Conservation (phyloP, 2,797 vertebrate genomes). For the Coregonus suidteri region DNA sequence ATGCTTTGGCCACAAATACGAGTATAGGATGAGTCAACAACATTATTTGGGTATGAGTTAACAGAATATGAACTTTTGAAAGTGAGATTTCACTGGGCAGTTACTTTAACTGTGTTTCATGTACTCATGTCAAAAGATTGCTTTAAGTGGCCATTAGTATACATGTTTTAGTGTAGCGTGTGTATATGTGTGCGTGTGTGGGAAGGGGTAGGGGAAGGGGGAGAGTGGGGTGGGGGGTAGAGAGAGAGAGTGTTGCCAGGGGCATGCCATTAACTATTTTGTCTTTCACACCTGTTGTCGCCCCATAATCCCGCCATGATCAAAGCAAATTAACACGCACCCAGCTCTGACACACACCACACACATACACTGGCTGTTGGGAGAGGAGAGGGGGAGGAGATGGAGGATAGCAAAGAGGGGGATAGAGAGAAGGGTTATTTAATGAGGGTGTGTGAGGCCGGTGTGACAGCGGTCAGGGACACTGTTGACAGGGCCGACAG, state of each 20-base stretch:
- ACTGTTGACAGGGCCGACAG: neutral
- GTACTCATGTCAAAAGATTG: neutral
- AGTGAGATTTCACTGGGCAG: no score
- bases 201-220: no score
- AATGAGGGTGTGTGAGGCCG: neutral
- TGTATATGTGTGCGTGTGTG: constrained; percentile 6
- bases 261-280: neutral
- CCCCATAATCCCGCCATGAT: neutral
- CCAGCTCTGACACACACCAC: neutral
- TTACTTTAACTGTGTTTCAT: neutral
- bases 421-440: neutral
- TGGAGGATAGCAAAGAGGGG: neutral
- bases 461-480: neutral
- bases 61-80: no score
- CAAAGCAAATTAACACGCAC: neutral
- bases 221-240: neutral
- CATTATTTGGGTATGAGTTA: no score
- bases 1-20: no score
- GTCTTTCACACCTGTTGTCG: neutral
- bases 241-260: neutral
- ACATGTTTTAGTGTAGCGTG: neutral
- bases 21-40: no score
- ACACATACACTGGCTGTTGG: neutral
- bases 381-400: neutral
- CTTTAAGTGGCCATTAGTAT: neutral